Evolutionary conservation across 1,140 invertebrate genomes (phyloP), one percentile per base, ranked within the genome.

Genomic region (Aplysia californica): DNA sequence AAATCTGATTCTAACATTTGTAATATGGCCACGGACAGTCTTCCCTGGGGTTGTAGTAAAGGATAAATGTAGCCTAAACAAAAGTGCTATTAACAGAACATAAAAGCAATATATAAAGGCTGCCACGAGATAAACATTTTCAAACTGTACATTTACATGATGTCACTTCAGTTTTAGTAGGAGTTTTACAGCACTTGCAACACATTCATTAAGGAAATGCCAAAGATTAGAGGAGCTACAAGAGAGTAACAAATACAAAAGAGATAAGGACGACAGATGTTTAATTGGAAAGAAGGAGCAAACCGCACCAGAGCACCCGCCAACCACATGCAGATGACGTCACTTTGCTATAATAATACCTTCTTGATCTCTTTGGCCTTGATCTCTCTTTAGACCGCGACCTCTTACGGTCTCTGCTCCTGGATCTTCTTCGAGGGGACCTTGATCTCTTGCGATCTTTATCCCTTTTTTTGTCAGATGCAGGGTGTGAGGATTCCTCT

Each of bases 321-420:
- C n/a, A n/a, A n/a, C n/a, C n/a, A n/a, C n/a, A n/a, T n/a, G 26
- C 18, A 20, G 18, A 18, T 61, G 6, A 18, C 58, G 58, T 61
- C 58, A 20, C 10, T 39, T 36, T 3, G 23, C 23, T n/a, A 3
- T 23, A 3, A 70, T 29, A 71, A 31, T 4, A 87, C 86, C 86
- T 87, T 76, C 83, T 82, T 29, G 86, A 86, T 76, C 59, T 74
- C 29, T 80, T 83, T 36, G 78, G 61, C 58, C 82, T 83, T 50
- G 10, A 15, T 50, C 83, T 82, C 15, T 85, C 81, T 72, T 80
- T 82, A 31, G 85, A 84, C 76, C 79, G 77, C n/a, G 84, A 85
- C 77, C 85, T 80, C 44, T 81, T 83, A 56, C 84, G 79, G 38
- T 86, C 81, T 64, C 79, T 73, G 72, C 81, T 85, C 67, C 84